A percentile compares a stretch with the other conserved stretches of the same genome.
These are phyloP conservation scores for Erythrocercus mccallii DNA, from an alignment of 2,113 vertebrate genomes.

Conservation along the genomic window DNA sequence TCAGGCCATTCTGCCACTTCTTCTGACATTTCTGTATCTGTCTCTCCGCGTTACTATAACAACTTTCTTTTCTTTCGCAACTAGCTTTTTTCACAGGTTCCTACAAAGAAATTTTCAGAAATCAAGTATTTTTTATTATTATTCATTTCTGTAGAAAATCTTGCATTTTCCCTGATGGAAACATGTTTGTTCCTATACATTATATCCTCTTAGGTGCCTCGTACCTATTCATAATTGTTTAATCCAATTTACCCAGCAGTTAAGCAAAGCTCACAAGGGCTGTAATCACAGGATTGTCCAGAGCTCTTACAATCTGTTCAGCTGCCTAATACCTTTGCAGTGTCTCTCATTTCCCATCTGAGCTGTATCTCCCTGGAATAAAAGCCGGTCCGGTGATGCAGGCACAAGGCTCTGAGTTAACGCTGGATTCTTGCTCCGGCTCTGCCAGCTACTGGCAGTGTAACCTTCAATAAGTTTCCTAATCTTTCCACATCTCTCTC, in stretches of 20 bases:
- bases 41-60: not conserved
- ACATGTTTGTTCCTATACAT: not conserved
- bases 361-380: not conserved
- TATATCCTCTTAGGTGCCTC: not conserved
- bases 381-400: not conserved
- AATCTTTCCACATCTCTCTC: not conserved
- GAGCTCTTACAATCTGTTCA: slow-evolving; percentile 44
- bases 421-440: not conserved
- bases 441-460: not conserved
- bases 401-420: not conserved
- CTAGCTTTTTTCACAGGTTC: not conserved
- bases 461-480: not conserved
- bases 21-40: not conserved
- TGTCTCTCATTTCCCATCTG: not conserved
- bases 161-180: not conserved
- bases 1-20: not conserved
- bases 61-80: not conserved
- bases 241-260: slow-evolving; percentile 19
- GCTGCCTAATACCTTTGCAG: slow-evolving; percentile 9
- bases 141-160: not conserved
- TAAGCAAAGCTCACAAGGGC: slow-evolving; percentile 35
- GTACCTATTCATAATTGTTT: slow-evolving; percentile 14
- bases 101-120: not conserved
- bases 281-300: slow-evolving; percentile 42
- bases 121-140: not conserved